Base-by-base conservation (phyloP, 1,140 invertebrate species). In the Mylabris phalerata region DNA sequence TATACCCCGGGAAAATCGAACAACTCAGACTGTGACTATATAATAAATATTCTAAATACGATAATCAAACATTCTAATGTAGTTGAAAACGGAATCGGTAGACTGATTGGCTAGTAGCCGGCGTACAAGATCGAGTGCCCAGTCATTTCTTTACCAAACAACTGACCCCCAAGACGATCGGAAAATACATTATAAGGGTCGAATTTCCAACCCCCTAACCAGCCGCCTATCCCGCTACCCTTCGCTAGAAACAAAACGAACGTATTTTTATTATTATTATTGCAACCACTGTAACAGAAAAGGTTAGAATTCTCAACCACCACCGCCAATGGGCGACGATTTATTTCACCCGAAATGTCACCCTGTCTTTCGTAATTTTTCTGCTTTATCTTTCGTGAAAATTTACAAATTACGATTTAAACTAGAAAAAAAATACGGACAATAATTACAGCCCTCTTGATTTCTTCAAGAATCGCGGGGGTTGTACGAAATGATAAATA, bases 101-200 rank as follows among this genome's bases (percentile, higher is more conserved):
- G 56, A 50, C 51, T 52, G 43, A 24, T 11, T 44, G 43, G n/a
- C 19, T 11, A 44, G n/a, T 24, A 11, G 19, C n/a, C 5, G 9
- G n/a, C 9, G 64, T 60, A 62, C 64, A 59, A 69, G 65, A 65
- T 68, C 62, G 66, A 69, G 66, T 65, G 61, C 4, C 63, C 55
- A 62, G 68, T 64, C 65, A 64, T 69, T 67, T 61, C 32, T 32
- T 32, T 32, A 32, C 32, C 7, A 7, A 32, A 32, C 32, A 4
- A 44, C 55, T 57, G 43, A 61, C 63, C 66, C 66, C 64, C 32
- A 32, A 32, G 32, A 32, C 32, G 32, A 32, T 67, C 50, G 42
- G 63, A 56, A 65, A 59, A 62, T 65, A 65, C 60, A 62, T 65
- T 65, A 62, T 57, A 57, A 54, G 51, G 51, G 51, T 46, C 51